Evolutionary conservation across 1,140 invertebrate species (phyloP), one percentile per base, ranked within the genome.

Genomic region (Akabosia matsudoensis): DNA sequence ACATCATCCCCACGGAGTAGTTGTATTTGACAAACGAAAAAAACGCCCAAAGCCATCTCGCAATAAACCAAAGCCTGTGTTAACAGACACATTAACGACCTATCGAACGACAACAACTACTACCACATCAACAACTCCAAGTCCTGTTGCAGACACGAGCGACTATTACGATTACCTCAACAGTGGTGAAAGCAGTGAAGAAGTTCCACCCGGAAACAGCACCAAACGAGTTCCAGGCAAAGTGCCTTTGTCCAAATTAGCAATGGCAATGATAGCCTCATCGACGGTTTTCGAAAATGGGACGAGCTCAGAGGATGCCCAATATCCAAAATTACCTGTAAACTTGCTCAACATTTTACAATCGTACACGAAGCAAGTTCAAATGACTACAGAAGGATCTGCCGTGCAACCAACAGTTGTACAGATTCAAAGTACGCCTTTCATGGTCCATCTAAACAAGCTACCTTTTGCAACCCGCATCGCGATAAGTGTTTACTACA

Each of bases 251-350:
- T 61, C 54, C 4, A 61, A 61, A 22, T 22, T 61, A 22, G 54
- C 54, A 4, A 61, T 61, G 54, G 54, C 54, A 13, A 61, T 61
- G 54, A 61, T 61, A 16, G 54, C 54, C 13, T 61, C 54, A n/a
- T 61, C 54, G 4, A 4, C 14, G 24, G 24, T 61, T 24, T 61
- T 61, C n/a, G 13, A 61, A 61, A 61, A 61, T 22, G 54, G 54
- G 14, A 61, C 54, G 4, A 22, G 24, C 54, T 45, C 37, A 10
- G 37, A 18, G 37, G 54, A 61, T n/a, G 14, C 24, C 4, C 4
- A 10, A 4, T 61, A 61, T 61, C 7, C 14, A 3, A 61, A 61
- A 22, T 16, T 7, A 4, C 54, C 54, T 61, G n/a, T 22, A 22
- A 61, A 61, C 24, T 24, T 61, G 14, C 54, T 61, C 4, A 61